These are phyloP conservation scores for Lamproptera curius DNA, from an alignment of 2,888 invertebrate genomes.

Conservation along the genomic window DNA sequence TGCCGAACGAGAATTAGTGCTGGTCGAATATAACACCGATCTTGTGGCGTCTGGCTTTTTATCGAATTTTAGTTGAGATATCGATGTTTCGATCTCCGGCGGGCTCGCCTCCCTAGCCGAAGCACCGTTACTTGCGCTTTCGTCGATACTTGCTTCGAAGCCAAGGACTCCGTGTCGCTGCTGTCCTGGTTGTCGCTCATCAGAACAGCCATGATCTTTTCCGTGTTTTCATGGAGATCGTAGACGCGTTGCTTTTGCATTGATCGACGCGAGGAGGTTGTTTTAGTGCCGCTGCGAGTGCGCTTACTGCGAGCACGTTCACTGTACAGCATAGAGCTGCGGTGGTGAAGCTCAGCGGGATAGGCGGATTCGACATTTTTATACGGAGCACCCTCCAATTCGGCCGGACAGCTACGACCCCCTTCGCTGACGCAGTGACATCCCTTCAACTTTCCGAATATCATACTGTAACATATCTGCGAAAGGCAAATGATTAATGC, in stretches of 20 bases:
- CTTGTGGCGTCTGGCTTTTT: slow-evolving; percentile 26
- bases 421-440: slow-evolving; percentile 38
- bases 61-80: slow-evolving; percentile 51
- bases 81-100: slow-evolving; percentile 54
- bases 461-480: slow-evolving; percentile 52
- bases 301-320: slow-evolving; percentile 32
- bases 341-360: slow-evolving; percentile 40
- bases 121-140: slow-evolving; percentile 17
- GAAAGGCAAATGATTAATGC: slow-evolving; percentile 47
- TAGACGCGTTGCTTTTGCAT: slow-evolving; percentile 51
- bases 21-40: slow-evolving; percentile 40
- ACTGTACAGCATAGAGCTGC: slow-evolving; percentile 36
- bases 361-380: slow-evolving; percentile 42
- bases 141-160: slow-evolving; percentile 28
- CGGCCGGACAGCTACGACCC: not conserved
- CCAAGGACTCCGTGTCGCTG: slow-evolving; percentile 24
- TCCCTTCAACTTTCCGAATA: slow-evolving; percentile 39
- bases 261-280: slow-evolving; percentile 39
- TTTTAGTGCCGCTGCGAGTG: slow-evolving; percentile 34
- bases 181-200: slow-evolving; percentile 45
- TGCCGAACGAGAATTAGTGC: slow-evolving; percentile 44
- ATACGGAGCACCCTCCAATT: slow-evolving; percentile 35
- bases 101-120: slow-evolving; percentile 41
- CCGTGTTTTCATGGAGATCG: slow-evolving; percentile 60
- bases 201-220: slow-evolving; percentile 55